Conservation (phyloP, 2,888 invertebrate species). For the Apotomis capreana region DNA sequence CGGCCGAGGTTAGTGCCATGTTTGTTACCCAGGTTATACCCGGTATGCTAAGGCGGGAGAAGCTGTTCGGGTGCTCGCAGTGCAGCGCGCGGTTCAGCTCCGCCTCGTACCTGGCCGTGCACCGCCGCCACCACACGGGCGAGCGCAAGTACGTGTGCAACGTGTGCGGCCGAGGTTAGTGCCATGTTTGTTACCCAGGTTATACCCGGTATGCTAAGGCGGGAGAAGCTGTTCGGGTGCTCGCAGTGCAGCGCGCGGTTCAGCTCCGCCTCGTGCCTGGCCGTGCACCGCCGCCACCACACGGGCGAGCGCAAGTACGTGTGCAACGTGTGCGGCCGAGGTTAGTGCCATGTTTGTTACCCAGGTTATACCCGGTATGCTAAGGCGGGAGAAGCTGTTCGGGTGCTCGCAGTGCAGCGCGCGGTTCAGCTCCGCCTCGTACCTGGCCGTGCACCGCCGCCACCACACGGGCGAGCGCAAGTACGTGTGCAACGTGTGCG, state of each 20-base stretch:
- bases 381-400: too few species aligned
- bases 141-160: conserved; percentile 67
- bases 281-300: not conserved
- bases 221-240: conserved; percentile 12
- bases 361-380: too few species aligned
- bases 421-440: too few species aligned
- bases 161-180: conserved; percentile 70
- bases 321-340: too few species aligned
- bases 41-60: conserved; percentile 59
- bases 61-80: conserved; percentile 70
- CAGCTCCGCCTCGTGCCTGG: not conserved
- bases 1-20: conserved; percentile 62
- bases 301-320: too few species aligned
- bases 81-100: conserved; percentile 75
- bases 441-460: too few species aligned
- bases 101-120: conserved; percentile 73
- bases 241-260: too few species aligned
- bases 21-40: conserved; percentile 41
- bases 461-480: too few species aligned
- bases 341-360: too few species aligned
- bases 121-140: conserved; percentile 70
- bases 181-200: not conserved
- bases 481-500: too few species aligned
- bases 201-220: not conserved
- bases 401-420: too few species aligned